Base-by-base conservation (phyloP, 2,888 invertebrate species). In the Criorhina ranunculi region DNA sequence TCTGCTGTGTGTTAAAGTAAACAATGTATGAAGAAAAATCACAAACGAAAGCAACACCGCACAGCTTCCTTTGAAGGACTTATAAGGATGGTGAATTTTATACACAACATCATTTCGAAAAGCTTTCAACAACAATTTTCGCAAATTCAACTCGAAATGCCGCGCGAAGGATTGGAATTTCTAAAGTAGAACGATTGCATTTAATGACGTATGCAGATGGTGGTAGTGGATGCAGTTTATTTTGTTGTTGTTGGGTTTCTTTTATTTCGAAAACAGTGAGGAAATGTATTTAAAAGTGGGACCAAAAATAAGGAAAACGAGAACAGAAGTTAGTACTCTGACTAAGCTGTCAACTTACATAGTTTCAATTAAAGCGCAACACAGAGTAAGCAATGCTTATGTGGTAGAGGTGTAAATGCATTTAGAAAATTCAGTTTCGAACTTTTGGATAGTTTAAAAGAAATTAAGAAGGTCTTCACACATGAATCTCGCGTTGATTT, bases 81-180 rank as follows among this genome's bases (percentile, higher is more conserved):
- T 49, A 46, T 12, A 42, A 35, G 31, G 49, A 76, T 85, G 85
- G 69, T 85, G 83, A 75, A 70, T 66, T 85, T 64, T 40, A 33
- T 12, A 31, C 51, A 60, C 42, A 64, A 57, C 55, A 69, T 12
- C 35, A 59, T 60, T 70, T 51, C 46, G 66, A 76, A 80, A 37
- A 85, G 80, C 85, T 85, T 33, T 80, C 40, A 29, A 19, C 6
- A 9, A 8, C 12, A 80, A 69, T 49, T 83, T 85, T 85, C 64
- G 75, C 80, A 46, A 42, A 66, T 55, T 64, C n/a, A 24, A 70
- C 62, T 62, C 67, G 77, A 67, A 77, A 29, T 62, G 33, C 29
- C 31, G 17, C 42, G 24, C 35, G 33, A 8, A 6, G 24, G 12
- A 42, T 46, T 42, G 29, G 19, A 67, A 66, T 53, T 46, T 64